Evolutionary conservation across 2,888 invertebrate genomes (phyloP), one percentile per base, ranked within the genome.

Genomic region (Phymatocera aterrima): DNA sequence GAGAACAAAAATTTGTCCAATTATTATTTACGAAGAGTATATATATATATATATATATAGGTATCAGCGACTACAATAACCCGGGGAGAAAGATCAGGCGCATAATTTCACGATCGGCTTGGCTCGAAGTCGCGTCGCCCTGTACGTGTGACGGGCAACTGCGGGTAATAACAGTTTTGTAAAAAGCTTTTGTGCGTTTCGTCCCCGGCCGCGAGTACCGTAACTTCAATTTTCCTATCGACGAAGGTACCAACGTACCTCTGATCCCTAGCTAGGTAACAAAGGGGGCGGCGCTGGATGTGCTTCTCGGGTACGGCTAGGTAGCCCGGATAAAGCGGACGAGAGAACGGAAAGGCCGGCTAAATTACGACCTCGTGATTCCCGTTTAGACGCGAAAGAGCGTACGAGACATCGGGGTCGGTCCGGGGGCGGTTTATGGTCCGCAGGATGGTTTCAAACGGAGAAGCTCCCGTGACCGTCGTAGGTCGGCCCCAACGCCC

Each of bases 101-200:
- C n/a, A 51, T 51, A 51, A 51, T 3, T 51, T 51, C 12, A 1
- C n/a, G 51, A 18, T n/a, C n/a, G n/a, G n/a, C n/a, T n/a, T n/a
- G n/a, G n/a, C 51, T 48, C 74, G 54, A n/a, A 28, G 54, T 28
- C n/a, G 28, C 46, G 34, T 65, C 37, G 54, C 51, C n/a, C n/a
- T n/a, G n/a, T n/a, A n/a, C n/a, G n/a, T n/a, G n/a, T n/a, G n/a
- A n/a, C 8, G n/a, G 34, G 77, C 34, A 37, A 61, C 60, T 51
- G n/a, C 15, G n/a, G n/a, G n/a, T 37, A 37, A 64, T 78, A 70
- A 80, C 85, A 85, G 86, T 88, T 88, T 88, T 86, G 87, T 88
- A 88, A 87, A 89, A 88, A 89, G 89, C 88, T 89, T 89, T 89
- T 85, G 88, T 84, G 87, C 87, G 88, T 88, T 88, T 85, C 83